Evolutionary conservation across 2,113 vertebrate species (phyloP).

Genomic region (Camelus bactrianus): DNA sequence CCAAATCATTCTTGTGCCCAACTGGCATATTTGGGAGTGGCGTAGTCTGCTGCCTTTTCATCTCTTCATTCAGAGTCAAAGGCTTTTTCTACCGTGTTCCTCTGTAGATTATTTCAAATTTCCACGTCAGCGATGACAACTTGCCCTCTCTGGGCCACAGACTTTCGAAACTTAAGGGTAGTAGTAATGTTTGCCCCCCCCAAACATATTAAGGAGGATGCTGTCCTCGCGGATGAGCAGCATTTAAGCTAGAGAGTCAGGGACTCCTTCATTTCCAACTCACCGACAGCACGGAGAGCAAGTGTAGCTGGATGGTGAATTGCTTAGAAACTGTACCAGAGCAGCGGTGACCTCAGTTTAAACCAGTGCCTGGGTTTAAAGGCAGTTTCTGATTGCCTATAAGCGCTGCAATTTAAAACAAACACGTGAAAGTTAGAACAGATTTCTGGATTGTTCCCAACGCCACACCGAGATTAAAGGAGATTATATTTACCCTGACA

Average conservation of each 20-base stretch:
- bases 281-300: fast-evolving
- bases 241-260: background rate
- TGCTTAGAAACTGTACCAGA: background rate
- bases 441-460: constrained; percentile 34
- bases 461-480: constrained; percentile 25
- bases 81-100: background rate
- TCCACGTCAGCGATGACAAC: background rate
- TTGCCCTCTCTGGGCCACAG: background rate
- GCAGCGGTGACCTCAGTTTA: background rate
- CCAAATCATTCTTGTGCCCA: background rate
- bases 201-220: background rate
- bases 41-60: background rate
- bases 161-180: background rate
- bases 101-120: background rate
- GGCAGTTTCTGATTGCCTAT: background rate
- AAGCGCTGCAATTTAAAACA: constrained; percentile 7
- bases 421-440: background rate
- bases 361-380: background rate
- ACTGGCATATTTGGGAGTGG: background rate
- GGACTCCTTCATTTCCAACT: background rate
- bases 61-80: background rate
- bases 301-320: background rate
- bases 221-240: background rate
- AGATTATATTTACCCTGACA: background rate
- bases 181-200: background rate